Evolutionary conservation across 2,113 vertebrate genomes (phyloP), one percentile per base, ranked within the genome.

Genomic region (Rhipidura dahli): DNA sequence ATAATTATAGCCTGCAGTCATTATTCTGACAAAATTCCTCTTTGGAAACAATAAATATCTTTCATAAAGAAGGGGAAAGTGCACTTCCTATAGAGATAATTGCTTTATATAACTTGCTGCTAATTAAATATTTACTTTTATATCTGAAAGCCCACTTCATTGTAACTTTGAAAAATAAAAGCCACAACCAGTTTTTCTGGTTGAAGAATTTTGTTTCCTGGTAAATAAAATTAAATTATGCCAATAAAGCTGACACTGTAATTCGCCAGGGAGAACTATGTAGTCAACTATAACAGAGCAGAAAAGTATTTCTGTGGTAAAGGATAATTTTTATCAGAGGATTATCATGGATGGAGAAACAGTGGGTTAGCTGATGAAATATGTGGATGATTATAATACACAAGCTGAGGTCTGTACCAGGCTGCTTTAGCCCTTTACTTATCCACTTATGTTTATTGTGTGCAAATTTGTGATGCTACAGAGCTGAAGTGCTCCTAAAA

Each of bases 61-160:
- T 81, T 88, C 8, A 50, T 9, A 90, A 80, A 70, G 60, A 72
- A 91, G 39, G 39, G 26, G 57, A 77, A 88, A 70, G 37, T 63
- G 4, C 30, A 77, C 33, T 96, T 94, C 66, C 87, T 91, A 77
- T 82, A 81, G n/a, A 92, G 30, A 49, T 53, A 93, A 87, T 86
- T 91, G 24, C 31, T 79, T 93, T 84, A 81, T 49, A 69, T 75
- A 96, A 93, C 80, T 80, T 72, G 42, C 33, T 61, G 23, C 44
- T 83, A 83, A 90, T 90, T 72, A 95, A 96, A 97, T 92, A 95
- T 97, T 94, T 96, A 94, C 84, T 96, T 80, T 87, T 17, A 33
- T 86, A 47, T 88, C 89, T 94, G 83, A 90, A 90, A 92, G 13
- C 30, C 23, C 17, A 24, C n/a, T 96, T 86, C 60, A 91, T 44